Base-by-base conservation (phyloP, 2,797 vertebrate species). In the Siniperca undulata region DNA sequence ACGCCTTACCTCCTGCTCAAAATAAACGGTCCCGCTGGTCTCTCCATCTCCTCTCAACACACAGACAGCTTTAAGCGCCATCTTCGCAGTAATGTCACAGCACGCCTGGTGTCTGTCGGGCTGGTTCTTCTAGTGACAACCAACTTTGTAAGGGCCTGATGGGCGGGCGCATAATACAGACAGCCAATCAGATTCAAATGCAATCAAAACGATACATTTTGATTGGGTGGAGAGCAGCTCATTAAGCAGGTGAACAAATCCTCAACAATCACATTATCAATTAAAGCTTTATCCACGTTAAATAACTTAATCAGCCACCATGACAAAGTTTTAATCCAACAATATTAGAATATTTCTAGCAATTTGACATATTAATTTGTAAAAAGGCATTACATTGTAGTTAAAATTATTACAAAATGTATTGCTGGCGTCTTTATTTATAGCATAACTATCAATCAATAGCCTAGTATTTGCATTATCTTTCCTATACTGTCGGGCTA, bases 11-110 rank as follows among this genome's bases (percentile, higher is more conserved):
- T 94, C 89, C 88, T 96, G 96, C 14, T 92, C 88, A 44, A 97
- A 96, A 46, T 81, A n/a, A n/a, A 96, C 95, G 0, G 89, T 93
- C 7, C 96, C 96, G 1, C 0, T 82, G 52, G 95, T 94, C 0
- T 95, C 94, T 0, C 94, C 94, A 0, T 80, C 68, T 78, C 96
- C 96, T 82, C 93, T 95, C 52, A 97, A 67, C n/a, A 97, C 96
- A 8, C 96, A 97, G 0, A 97, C 96, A 0, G 96, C 96, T 77
- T 95, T 96, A 0, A 76, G 1, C 20, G 71, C 91, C 95, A 97
- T 96, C 1, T 85, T 86, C 0, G 71, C 78, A 38, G 62, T 3
- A 61, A 19, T 70, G 80, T 19, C 36, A 13, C 4, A 34, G 1
- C 2, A 80, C 36, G 6, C 7, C 4, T 22, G 77, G 34, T 68